Conservation (phyloP, 2,888 invertebrate genomes). For the Drosophila mimetica region DNA sequence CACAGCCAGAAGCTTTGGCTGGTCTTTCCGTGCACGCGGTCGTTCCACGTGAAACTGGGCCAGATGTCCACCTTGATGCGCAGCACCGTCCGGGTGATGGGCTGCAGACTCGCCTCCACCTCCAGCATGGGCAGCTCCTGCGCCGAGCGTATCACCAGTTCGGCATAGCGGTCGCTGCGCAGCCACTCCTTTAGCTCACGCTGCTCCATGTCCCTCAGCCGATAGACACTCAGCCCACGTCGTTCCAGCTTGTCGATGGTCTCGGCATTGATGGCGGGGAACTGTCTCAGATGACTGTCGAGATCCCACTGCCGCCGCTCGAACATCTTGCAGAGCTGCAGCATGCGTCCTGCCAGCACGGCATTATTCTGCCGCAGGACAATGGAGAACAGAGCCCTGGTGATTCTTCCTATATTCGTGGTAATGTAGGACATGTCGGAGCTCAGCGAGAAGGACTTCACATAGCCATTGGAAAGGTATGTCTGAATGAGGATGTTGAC, state of each 20-base stretch:
- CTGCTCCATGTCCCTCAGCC: conserved; percentile 93
- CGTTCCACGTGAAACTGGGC: conserved; percentile 94
- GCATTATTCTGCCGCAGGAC: conserved; percentile 95
- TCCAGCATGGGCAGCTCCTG: conserved; percentile 93
- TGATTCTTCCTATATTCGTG: conserved; percentile 95
- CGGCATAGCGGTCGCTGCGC: conserved; percentile 89
- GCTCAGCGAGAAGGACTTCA: conserved; percentile 86
- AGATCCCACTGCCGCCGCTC: conserved; percentile 96
- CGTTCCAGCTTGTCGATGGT: conserved; percentile 93
- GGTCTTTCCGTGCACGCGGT: conserved; percentile 93
- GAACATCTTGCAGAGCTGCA: conserved; percentile 95
- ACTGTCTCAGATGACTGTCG: conserved; percentile 94
- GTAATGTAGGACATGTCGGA: conserved; percentile 84
- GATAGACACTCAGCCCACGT: conserved; percentile 89
- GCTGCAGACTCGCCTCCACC: conserved; percentile 94
- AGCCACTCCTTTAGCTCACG: conserved; percentile 93
- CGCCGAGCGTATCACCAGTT: conserved; percentile 92
- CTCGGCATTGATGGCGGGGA: conserved; percentile 90
- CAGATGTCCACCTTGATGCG: conserved; percentile 92
- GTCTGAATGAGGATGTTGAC: conserved; percentile 95
- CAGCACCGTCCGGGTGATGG: conserved; percentile 96
- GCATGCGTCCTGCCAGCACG: conserved; percentile 92
- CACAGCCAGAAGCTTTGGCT: conserved; percentile 98
- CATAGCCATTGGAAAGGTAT: conserved; percentile 91
- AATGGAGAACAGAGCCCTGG: conserved; percentile 97